Evolutionary conservation across 2,797 vertebrate species (phyloP).

Genomic region (Clarias fuscus): DNA sequence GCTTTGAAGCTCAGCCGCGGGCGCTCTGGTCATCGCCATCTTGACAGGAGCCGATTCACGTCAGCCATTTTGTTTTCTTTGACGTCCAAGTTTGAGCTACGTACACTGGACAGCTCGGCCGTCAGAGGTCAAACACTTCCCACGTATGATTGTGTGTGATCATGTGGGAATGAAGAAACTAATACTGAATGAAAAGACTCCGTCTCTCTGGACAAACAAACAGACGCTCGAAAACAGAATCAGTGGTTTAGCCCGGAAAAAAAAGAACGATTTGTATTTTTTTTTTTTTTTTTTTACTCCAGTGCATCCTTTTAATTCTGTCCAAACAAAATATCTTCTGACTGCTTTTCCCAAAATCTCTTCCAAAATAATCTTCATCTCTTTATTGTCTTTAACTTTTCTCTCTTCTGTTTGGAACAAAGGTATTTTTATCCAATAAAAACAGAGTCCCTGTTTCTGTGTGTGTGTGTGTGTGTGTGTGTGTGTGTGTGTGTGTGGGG

Average conservation of each 20-base stretch:
- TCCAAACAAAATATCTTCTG: slow-evolving; percentile 12
- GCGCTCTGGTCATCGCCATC: too few relatives aligned
- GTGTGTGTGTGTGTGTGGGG: slow-evolving; percentile 1
- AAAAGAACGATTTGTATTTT: background rate
- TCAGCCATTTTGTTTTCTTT: background rate
- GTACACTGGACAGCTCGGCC: background rate
- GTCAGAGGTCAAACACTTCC: background rate
- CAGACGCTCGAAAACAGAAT: background rate
- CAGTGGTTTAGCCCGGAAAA: background rate
- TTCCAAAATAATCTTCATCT: slow-evolving; percentile 1
- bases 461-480: slow-evolving; percentile 7
- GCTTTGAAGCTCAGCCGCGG: too few relatives aligned
- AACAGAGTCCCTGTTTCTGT: background rate
- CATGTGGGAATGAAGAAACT: background rate
- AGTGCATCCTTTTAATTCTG: background rate
- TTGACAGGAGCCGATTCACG: too few relatives aligned
- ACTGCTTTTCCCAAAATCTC: slow-evolving; percentile 12
- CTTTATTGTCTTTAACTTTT: background rate
- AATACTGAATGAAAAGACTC: background rate
- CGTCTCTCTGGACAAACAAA: background rate
- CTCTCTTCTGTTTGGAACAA: background rate
- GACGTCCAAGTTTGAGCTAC: background rate
- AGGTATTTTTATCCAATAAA: background rate
- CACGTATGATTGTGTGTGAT: background rate
- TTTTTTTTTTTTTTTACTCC: background rate